A percentile compares a stretch with the other conserved stretches of the same genome.
These are phyloP conservation scores for Tachysurus fulvidraco DNA, from an alignment of 2,113 vertebrate genomes.

Conservation along the genomic window DNA sequence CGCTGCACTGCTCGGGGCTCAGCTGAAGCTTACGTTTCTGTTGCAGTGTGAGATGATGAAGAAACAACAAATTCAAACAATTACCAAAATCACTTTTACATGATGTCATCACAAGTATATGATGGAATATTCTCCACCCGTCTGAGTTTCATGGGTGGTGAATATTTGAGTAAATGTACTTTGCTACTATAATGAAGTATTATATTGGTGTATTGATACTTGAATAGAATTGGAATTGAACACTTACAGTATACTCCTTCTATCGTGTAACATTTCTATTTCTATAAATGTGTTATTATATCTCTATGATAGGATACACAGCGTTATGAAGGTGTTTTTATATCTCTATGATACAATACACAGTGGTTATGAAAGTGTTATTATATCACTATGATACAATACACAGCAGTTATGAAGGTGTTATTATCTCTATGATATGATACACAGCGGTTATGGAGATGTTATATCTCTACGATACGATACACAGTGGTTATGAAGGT, in stretches of 20 bases:
- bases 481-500: no score
- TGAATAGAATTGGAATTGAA: background rate
- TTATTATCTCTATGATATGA: no score
- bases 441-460: no score
- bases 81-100: background rate
- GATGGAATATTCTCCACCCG: no score
- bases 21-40: conserved; percentile 87
- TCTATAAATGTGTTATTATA: no score
- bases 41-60: background rate
- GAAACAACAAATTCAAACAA: background rate
- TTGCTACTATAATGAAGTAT: background rate
- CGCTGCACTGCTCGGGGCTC: conserved; percentile 92
- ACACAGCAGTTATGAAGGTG: no score
- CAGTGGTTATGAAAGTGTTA: background rate
- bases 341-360: no score
- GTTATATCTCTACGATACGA: no score
- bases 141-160: background rate
- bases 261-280: background rate
- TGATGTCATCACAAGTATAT: no score
- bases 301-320: no score
- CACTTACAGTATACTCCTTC: background rate
- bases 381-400: background rate
- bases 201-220: background rate
- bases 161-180: background rate
- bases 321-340: no score